Conservation (phyloP, 2,797 vertebrate species). For the Typhlichthys subterraneus region DNA sequence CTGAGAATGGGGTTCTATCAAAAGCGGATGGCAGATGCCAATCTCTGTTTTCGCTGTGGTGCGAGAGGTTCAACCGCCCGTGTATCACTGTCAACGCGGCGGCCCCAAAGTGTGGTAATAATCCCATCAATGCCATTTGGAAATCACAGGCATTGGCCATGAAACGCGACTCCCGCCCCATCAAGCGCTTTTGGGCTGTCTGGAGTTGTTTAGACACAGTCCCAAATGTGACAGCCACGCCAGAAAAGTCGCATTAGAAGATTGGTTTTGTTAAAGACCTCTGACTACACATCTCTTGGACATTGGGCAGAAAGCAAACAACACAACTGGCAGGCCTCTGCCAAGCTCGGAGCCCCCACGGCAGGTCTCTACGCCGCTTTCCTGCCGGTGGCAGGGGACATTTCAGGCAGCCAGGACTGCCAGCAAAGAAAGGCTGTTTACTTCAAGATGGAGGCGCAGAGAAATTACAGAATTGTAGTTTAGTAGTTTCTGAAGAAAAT, state of each 20-base stretch:
- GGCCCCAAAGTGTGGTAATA: slow-evolving; percentile 33
- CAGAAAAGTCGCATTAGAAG: slow-evolving; percentile 57
- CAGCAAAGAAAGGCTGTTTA: slow-evolving; percentile 30
- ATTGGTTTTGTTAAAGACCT: slow-evolving; percentile 56
- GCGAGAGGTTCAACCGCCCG: slow-evolving; percentile 3
- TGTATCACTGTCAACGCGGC: slow-evolving; percentile 9
- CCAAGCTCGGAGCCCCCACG: slow-evolving; percentile 49
- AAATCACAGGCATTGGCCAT: slow-evolving; percentile 41
- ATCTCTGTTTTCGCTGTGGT: not conserved
- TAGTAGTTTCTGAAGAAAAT: slow-evolving; percentile 34
- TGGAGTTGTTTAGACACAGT: slow-evolving; percentile 53
- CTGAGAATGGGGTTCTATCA: slow-evolving; percentile 9
- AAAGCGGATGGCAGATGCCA: slow-evolving; percentile 6
- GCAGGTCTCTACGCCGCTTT: slow-evolving; percentile 42
- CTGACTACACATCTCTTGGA: slow-evolving; percentile 62
- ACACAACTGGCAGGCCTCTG: slow-evolving; percentile 56
- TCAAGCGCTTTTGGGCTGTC: slow-evolving; percentile 49
- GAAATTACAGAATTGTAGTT: too few relatives aligned
- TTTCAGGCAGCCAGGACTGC: slow-evolving; percentile 44
- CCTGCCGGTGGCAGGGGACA: slow-evolving; percentile 31
- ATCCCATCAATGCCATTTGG: slow-evolving; percentile 51
- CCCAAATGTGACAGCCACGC: slow-evolving; percentile 47
- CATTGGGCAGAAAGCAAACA: slow-evolving; percentile 65
- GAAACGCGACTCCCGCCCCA: slow-evolving; percentile 48
- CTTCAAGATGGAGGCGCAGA: slow-evolving; percentile 17